Percentiles rank a stretch among this genome's conserved stretches.
Conservation (phyloP, 2,113 vertebrate genomes). For the Acinonyx jubatus region DNA sequence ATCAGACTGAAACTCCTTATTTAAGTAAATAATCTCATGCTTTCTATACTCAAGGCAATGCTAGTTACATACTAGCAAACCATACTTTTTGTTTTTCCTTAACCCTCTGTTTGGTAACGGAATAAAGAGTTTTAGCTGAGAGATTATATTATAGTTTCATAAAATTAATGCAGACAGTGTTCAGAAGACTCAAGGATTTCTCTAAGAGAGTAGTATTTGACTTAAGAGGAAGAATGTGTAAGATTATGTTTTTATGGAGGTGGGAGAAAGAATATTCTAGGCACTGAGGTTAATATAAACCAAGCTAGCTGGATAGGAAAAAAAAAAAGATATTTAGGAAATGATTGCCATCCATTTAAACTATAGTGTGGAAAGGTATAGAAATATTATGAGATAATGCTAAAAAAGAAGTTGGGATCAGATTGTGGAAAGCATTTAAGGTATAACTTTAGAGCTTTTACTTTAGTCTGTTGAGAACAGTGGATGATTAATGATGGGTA, state of each 20-base stretch:
- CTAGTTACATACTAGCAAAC: background rate
- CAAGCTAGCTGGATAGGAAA: background rate
- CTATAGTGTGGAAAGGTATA: background rate
- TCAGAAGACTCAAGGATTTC: background rate
- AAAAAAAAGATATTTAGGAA: background rate
- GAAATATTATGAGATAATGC: background rate
- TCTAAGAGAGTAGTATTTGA: background rate
- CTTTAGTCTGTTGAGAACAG: background rate
- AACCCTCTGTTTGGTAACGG: background rate
- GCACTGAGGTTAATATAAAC: background rate
- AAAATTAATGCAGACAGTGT: background rate
- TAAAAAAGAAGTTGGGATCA: background rate
- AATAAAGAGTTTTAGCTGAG: conserved; percentile 14
- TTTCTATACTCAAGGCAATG: background rate
- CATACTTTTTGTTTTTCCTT: background rate
- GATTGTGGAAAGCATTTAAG: background rate
- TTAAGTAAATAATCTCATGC: background rate
- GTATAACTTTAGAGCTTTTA: background rate
- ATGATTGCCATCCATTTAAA: background rate
- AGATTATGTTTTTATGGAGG: background rate
- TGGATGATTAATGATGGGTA: background rate
- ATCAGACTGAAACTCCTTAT: background rate
- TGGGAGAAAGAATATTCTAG: background rate
- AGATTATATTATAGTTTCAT: background rate
- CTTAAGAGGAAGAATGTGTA: background rate